phyloP scores from a whole-genome alignment of 2,888 invertebrate species.

The Microplitis deprimator region DNA sequence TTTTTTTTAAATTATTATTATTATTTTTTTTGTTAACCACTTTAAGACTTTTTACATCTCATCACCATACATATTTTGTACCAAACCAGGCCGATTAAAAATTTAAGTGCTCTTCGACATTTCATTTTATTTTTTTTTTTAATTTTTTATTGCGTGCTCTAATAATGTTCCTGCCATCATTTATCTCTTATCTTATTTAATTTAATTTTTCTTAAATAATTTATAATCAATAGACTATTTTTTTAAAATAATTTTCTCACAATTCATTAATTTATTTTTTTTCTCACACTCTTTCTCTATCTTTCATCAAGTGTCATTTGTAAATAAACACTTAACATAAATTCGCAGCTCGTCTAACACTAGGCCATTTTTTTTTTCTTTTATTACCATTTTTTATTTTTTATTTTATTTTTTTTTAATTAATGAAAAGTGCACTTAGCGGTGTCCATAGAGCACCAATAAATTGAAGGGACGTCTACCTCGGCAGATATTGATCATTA shows the following conservation, averaged over 20 bases:
- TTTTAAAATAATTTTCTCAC: slow-evolving; percentile 57
- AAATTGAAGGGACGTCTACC: slow-evolving; percentile 65
- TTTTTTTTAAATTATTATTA: slow-evolving; percentile 45
- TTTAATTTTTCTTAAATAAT: slow-evolving; percentile 62
- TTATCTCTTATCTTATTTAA: slow-evolving; percentile 65
- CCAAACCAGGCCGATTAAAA: slow-evolving; percentile 70
- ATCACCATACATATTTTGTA: slow-evolving; percentile 69
- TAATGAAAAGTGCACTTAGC: slow-evolving; percentile 70
- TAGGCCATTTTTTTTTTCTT: slow-evolving; percentile 64
- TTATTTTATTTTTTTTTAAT: slow-evolving; percentile 45
- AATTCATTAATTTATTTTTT: slow-evolving; percentile 30
- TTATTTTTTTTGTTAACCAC: slow-evolving; percentile 34
- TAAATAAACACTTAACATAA: slow-evolving; percentile 60
- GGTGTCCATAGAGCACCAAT: slow-evolving; percentile 70
- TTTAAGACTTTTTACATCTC: slow-evolving; percentile 66
- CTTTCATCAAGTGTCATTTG: slow-evolving; percentile 49
- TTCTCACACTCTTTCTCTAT: slow-evolving; percentile 38
- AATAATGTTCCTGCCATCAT: slow-evolving; percentile 69
- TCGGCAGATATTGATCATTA: slow-evolving; percentile 66
- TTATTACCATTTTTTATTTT: slow-evolving; percentile 30
- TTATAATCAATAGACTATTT: slow-evolving; percentile 65
- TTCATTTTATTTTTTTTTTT: slow-evolving; percentile 23
- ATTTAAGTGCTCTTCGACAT: slow-evolving; percentile 58
- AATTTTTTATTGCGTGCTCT: slow-evolving; percentile 54
- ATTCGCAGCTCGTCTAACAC: slow-evolving; percentile 63